Evolutionary conservation across 2,888 invertebrate genomes (phyloP).

Genomic region (Thalpophila matura): DNA sequence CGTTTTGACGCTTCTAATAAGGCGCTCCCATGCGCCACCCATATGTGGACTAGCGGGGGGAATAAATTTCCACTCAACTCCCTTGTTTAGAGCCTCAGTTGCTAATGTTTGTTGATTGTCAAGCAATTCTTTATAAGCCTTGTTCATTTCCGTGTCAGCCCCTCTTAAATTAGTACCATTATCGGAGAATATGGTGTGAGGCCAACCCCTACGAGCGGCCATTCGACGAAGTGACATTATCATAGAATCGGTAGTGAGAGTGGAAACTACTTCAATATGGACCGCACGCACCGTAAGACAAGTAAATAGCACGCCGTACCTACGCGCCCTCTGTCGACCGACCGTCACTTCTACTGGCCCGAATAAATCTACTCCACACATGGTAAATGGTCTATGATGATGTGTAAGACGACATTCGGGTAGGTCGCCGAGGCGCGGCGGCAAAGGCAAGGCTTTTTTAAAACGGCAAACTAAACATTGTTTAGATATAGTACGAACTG

Average conservation of each 20-base stretch:
- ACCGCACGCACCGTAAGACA: constrained; percentile 16
- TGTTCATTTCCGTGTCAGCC: constrained; percentile 8
- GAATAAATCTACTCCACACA: constrained; percentile 9
- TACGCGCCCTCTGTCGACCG: background rate
- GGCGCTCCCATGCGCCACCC: constrained; percentile 7
- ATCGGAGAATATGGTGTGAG: constrained; percentile 7
- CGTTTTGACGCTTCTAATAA: background rate
- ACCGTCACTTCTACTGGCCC: background rate
- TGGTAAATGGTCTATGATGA: constrained; percentile 3
- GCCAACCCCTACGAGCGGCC: constrained; percentile 22
- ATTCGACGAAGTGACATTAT: constrained; percentile 17
- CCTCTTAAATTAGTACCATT: constrained; percentile 10
- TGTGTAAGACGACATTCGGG: constrained; percentile 6
- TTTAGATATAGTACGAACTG: background rate
- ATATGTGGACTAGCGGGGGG: constrained; percentile 3
- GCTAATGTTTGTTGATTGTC: background rate
- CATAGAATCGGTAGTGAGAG: constrained; percentile 7
- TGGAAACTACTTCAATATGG: constrained; percentile 12
- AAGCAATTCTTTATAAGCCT: background rate
- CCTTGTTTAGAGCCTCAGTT: background rate
- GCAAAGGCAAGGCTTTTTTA: background rate
- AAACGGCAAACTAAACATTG: constrained; percentile 3
- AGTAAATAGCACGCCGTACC: constrained; percentile 7
- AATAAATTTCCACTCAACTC: constrained; percentile 14
- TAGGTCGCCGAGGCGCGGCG: constrained; percentile 1